Evolutionary conservation across 92 coral and sea anemone species (phyloP).

Genomic region (Bergia sp.): DNA sequence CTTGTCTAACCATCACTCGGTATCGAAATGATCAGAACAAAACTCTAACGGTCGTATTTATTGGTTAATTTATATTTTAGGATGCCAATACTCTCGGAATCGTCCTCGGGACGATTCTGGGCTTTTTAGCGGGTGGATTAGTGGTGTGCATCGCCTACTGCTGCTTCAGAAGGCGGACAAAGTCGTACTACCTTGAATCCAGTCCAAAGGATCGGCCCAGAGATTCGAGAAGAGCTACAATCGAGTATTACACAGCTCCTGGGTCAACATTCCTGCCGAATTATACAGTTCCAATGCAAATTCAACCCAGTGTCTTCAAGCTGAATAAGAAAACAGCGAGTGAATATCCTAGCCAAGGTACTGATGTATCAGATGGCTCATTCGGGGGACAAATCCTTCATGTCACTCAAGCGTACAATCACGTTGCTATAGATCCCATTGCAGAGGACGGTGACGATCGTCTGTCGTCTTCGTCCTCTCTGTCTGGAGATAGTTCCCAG

Average conservation of each 20-base stretch:
- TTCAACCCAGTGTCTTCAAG: slow-evolving; percentile 79
- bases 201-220: slow-evolving; percentile 36
- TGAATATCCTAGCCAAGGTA: slow-evolving; percentile 23
- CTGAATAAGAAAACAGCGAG: slow-evolving; percentile 56
- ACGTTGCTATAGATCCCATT: slow-evolving; percentile 55
- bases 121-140: slow-evolving; percentile 76
- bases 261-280: slow-evolving; percentile 47
- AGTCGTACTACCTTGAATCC: slow-evolving; percentile 52
- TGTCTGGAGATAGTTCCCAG: slow-evolving; percentile 34
- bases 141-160: slow-evolving; percentile 61
- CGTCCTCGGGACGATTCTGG: slow-evolving; percentile 76
- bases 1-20: not conserved
- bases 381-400: slow-evolving; percentile 60
- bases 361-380: slow-evolving; percentile 50
- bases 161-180: slow-evolving; percentile 61
- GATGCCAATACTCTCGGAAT: slow-evolving; percentile 72
- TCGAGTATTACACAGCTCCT: slow-evolving; percentile 69
- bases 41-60: not conserved
- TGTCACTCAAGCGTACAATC: slow-evolving; percentile 69
- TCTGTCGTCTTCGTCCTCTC: not conserved
- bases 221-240: slow-evolving; percentile 60
- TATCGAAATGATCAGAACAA: slow-evolving; percentile 10
- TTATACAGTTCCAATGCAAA: slow-evolving; percentile 79
- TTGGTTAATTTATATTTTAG: slow-evolving; percentile 39
- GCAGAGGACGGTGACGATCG: slow-evolving; percentile 53